Conservation (phyloP, 2,888 invertebrate species). For the Pseudeuparius sepicola region DNA sequence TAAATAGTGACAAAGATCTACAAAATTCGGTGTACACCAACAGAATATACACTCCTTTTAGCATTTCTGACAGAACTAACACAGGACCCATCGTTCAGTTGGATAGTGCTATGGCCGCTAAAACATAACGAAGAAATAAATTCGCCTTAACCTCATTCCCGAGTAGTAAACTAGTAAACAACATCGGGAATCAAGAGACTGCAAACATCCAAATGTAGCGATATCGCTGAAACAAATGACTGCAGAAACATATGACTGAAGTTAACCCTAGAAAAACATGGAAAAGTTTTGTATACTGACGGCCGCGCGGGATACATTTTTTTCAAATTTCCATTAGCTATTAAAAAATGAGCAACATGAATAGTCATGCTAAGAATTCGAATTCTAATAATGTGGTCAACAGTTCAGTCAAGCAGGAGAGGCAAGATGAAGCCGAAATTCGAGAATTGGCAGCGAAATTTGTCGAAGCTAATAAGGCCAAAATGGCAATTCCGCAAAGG, state of each 20-base stretch:
- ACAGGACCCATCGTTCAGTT: constrained; percentile 36
- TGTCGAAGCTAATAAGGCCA: constrained; percentile 51
- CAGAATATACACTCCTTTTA: constrained; percentile 22
- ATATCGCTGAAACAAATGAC: too few relatives aligned
- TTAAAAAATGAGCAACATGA: constrained; percentile 23
- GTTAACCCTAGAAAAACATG: too few relatives aligned
- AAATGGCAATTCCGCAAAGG: constrained; percentile 41
- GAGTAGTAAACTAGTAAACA: constrained; percentile 30
- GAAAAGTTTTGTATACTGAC: constrained; percentile 18
- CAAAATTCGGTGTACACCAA: constrained; percentile 24
- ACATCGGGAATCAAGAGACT: too few relatives aligned
- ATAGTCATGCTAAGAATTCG: constrained; percentile 20
- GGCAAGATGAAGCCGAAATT: constrained; percentile 80
- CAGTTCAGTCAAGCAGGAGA: constrained; percentile 54
- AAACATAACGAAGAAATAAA: constrained; percentile 35
- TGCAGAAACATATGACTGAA: too few relatives aligned
- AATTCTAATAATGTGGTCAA: constrained; percentile 15
- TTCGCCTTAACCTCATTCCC: constrained; percentile 38
- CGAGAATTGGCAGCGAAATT: constrained; percentile 78
- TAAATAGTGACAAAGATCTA: constrained; percentile 23
- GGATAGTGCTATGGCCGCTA: constrained; percentile 40
- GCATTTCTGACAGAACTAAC: constrained; percentile 26
- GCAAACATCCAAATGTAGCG: too few relatives aligned
- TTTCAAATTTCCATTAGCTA: constrained; percentile 14
- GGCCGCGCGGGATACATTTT: constrained; percentile 15